Evolutionary conservation across 2,888 invertebrate genomes (phyloP), one percentile per base, ranked within the genome.

Genomic region (Nyleta sp.): DNA sequence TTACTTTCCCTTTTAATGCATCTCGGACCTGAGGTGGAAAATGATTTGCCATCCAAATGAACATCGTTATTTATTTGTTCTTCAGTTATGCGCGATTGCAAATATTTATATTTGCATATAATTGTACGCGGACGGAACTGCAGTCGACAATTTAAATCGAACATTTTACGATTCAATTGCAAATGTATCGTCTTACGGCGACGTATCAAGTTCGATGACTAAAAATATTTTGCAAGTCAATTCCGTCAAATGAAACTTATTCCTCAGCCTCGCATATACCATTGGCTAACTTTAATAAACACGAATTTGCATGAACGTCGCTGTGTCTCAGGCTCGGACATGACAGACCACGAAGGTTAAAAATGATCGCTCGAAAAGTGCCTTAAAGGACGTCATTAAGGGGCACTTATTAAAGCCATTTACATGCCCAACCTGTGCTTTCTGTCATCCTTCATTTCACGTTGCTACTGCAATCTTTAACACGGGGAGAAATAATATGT

Each of bases 1-100:
- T 38, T 48, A 42, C 73, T 73, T 73, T 71, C 62, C 55, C 48
- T 68, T 48, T 68, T 57, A 38, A 20, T 44, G 44, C 40, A 44
- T 13, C 18, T 48, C 40, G 40, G 6, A 15, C 11, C 17, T 17
- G 22, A 44, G 6, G 15, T 53, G n/a, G 35, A 46, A 67, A 67
- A 52, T 42, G 31, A 28, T 44, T 55, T 17, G 31, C 44, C 55
- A 40, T 24, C 24, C 24, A 31, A 28, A 28, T 50, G 15, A 50
- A 28, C 31, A 8, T 2, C 7, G 35, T 15, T 35, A n/a, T n/a
- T n/a, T n/a, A n/a, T n/a, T n/a, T n/a, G n/a, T n/a, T 28, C 4
- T 6, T 8, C 28, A 8, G 5, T 28, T 4, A 28, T 28, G 7
- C 35, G 31, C 8, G 10, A 7, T 15, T 11, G 15, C 10, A 52